Evolutionary conservation across 2,888 invertebrate species (phyloP).

Genomic region (Parnassius apollo): DNA sequence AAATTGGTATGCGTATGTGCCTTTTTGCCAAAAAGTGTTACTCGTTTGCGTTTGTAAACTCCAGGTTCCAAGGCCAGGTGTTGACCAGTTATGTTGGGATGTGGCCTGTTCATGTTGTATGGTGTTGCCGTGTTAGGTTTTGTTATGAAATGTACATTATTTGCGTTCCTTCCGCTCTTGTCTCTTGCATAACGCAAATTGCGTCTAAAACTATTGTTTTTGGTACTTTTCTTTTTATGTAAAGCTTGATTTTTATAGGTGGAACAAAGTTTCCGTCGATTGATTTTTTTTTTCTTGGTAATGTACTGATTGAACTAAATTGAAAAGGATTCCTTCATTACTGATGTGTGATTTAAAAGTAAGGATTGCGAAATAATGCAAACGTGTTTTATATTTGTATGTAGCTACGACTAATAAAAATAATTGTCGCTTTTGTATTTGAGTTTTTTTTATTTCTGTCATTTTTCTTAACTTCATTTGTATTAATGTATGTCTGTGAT

Average conservation of each 20-base stretch:
- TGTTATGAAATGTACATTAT: conserved; percentile 13
- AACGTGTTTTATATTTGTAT: conserved; percentile 15
- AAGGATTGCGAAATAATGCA: conserved; percentile 9
- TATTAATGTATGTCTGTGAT: conserved; percentile 4
- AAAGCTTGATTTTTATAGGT: background rate
- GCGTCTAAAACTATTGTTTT: background rate
- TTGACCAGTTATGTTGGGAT: background rate
- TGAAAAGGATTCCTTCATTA: background rate
- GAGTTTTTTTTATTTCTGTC: background rate
- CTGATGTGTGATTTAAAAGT: background rate
- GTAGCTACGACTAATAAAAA: conserved; percentile 4
- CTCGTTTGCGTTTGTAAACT: conserved; percentile 9
- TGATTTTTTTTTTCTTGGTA: conserved; percentile 3
- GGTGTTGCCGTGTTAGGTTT: conserved; percentile 12
- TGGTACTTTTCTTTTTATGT: background rate
- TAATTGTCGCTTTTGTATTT: conserved; percentile 11
- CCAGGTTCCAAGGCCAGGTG: background rate
- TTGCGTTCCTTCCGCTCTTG: background rate
- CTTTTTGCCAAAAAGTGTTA: conserved; percentile 31
- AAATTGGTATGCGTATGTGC: conserved; percentile 25
- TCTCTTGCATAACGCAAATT: background rate
- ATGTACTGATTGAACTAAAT: background rate
- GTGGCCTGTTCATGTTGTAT: conserved; percentile 5
- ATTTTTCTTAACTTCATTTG: background rate
- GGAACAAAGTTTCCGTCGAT: background rate